A percentile compares a stretch with the other conserved stretches of the same genome.
Conservation (phyloP, 1,140 invertebrate genomes). For the Lerema accius region DNA sequence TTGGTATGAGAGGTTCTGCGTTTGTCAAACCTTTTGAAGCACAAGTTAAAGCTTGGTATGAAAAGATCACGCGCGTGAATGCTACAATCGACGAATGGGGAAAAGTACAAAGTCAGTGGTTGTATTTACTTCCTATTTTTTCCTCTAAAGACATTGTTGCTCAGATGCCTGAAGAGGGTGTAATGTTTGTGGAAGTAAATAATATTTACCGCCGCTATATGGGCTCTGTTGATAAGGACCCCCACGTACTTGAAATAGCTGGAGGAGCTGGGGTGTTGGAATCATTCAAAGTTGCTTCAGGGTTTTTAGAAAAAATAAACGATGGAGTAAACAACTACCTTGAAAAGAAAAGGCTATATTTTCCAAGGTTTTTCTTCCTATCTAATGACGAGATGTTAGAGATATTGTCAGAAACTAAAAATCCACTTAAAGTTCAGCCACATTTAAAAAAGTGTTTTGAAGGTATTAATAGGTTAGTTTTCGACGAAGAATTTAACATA, state of each 20-base stretch:
- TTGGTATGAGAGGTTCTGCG: slow-evolving; percentile 94
- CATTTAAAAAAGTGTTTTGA: slow-evolving; percentile 97
- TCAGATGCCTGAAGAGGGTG: slow-evolving; percentile 96
- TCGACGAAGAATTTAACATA: slow-evolving; percentile 91
- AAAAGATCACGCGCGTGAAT: slow-evolving; percentile 90
- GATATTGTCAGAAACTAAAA: slow-evolving; percentile 96
- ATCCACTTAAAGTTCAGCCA: slow-evolving; percentile 93
- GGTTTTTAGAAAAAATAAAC: slow-evolving; percentile 91
- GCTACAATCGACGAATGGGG: slow-evolving; percentile 94
- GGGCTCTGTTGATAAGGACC: slow-evolving; percentile 87
- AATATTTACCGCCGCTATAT: slow-evolving; percentile 92
- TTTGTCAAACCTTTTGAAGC: slow-evolving; percentile 95
- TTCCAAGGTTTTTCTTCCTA: slow-evolving; percentile 96
- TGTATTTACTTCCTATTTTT: slow-evolving; percentile 97
- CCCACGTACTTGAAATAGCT: slow-evolving; percentile 89
- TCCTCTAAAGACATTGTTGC: slow-evolving; percentile 96
- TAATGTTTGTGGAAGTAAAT: slow-evolving; percentile 90
- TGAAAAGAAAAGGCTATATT: slow-evolving; percentile 95
- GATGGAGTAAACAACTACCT: slow-evolving; percentile 95
- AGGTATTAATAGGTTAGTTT: slow-evolving; percentile 88
- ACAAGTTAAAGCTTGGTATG: slow-evolving; percentile 92
- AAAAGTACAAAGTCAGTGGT: slow-evolving; percentile 93
- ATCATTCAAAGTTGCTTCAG: slow-evolving; percentile 88
- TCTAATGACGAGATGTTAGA: slow-evolving; percentile 98
- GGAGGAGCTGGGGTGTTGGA: slow-evolving; percentile 89